phyloP scores from a whole-genome alignment of 1,140 invertebrate species.

The Triops cancriformis region DNA sequence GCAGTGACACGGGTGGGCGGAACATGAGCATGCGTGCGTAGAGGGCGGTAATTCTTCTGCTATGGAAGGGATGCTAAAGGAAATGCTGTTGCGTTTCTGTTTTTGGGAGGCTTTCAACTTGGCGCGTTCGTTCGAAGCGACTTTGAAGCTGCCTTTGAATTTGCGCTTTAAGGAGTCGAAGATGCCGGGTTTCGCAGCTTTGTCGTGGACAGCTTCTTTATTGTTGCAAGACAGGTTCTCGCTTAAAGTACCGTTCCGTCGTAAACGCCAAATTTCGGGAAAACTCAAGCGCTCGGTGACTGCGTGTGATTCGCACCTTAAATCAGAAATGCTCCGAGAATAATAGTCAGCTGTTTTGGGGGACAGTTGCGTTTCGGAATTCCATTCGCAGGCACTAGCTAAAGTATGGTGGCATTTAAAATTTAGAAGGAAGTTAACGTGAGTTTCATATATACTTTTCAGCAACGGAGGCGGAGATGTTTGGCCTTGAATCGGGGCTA shows the following conservation, averaged over 20 bases:
- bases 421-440: too few relatives aligned
- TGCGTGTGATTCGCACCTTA: not conserved
- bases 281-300: slow-evolving; percentile 15
- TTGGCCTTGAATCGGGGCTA: slow-evolving; percentile 18
- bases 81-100: slow-evolving; percentile 23
- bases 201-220: not conserved
- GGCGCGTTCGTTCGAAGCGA: slow-evolving; percentile 15
- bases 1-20: not conserved
- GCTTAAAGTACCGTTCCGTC: not conserved
- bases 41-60: not conserved
- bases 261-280: not conserved
- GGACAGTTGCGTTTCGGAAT: not conserved
- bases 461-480: slow-evolving; percentile 3
- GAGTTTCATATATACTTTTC: too few relatives aligned
- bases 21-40: not conserved
- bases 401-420: not conserved
- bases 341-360: not conserved
- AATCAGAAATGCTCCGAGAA: slow-evolving; percentile 20
- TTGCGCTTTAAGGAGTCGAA: slow-evolving; percentile 25
- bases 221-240: slow-evolving; percentile 1
- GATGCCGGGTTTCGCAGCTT: slow-evolving; percentile 18
- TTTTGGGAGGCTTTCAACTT: slow-evolving; percentile 2
- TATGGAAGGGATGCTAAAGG: slow-evolving; percentile 14
- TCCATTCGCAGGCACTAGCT: slow-evolving; percentile 4
- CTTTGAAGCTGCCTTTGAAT: slow-evolving; percentile 22